phyloP scores from a whole-genome alignment of 2,888 invertebrate genomes.

The Andrena trimmerana region DNA sequence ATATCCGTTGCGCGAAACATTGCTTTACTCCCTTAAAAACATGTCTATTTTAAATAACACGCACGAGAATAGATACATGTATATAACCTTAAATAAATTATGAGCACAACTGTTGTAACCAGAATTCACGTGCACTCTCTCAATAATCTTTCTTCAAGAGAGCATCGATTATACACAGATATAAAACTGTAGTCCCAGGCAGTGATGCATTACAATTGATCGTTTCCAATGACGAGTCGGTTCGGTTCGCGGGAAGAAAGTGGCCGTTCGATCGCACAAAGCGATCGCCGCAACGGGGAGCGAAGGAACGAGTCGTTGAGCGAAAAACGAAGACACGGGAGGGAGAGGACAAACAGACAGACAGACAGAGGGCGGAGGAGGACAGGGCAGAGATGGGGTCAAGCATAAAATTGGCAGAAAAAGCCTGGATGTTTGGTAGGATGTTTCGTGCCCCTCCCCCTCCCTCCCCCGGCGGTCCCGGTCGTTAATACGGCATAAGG shows the following conservation, averaged over 20 bases:
- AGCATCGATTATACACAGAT: no score
- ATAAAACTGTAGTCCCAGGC: no score
- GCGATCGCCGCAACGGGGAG: background rate
- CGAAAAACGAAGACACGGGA: constrained; percentile 21
- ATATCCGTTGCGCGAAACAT: no score
- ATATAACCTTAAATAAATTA: no score
- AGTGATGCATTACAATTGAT: no score
- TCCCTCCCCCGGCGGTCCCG: constrained; percentile 59
- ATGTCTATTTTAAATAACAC: no score
- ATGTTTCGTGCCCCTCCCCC: constrained; percentile 60
- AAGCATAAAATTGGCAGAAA: constrained; percentile 72
- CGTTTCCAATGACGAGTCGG: background rate
- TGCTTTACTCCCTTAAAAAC: no score
- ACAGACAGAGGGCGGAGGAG: constrained; percentile 26
- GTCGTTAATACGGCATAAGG: constrained; percentile 80
- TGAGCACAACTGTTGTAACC: no score
- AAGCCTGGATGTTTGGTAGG: constrained; percentile 72
- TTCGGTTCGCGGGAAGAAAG: background rate
- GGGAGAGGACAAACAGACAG: constrained; percentile 14
- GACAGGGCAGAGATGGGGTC: constrained; percentile 58
- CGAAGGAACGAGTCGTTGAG: constrained; percentile 21
- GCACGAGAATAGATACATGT: no score
- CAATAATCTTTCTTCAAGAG: no score
- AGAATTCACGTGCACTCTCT: no score
- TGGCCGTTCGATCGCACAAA: background rate